Conservation (phyloP, 2,888 invertebrate species). For the Drosophila kambysellisi region DNA sequence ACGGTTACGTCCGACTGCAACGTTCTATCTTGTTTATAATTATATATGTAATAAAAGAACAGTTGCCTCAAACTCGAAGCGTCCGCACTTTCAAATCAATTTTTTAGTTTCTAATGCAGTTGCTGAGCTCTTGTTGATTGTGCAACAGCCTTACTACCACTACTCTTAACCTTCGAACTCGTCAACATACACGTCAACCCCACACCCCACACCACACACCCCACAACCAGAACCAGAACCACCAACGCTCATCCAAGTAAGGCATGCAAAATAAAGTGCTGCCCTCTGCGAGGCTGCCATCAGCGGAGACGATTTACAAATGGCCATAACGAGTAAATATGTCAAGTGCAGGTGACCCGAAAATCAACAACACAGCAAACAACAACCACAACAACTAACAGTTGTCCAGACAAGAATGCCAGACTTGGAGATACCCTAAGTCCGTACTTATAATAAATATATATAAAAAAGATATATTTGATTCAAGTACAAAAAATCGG, state of each 20-base stretch:
- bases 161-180: background rate
- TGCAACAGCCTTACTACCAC: background rate
- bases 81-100: background rate
- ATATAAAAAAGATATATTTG: background rate
- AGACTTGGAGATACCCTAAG: background rate
- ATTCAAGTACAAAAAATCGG: background rate
- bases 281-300: constrained; percentile 26
- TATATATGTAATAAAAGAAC: background rate
- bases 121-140: constrained; percentile 1
- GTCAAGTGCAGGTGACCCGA: constrained; percentile 80
- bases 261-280: constrained; percentile 36
- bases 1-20: too few relatives aligned
- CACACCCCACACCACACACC: background rate
- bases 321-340: constrained; percentile 82
- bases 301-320: constrained; percentile 66
- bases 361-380: constrained; percentile 33
- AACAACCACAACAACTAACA: constrained; percentile 16
- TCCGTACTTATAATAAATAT: background rate
- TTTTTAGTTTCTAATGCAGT: constrained; percentile 1
- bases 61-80: background rate
- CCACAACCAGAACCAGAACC: too few relatives aligned
- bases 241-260: constrained; percentile 6
- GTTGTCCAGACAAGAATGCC: background rate
- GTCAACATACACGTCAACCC: background rate
- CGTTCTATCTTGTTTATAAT: too few relatives aligned